Percentiles rank a stretch among this genome's conserved stretches.
These are phyloP conservation scores for Haliaeetus leucogaster DNA, from an alignment of 2,113 vertebrate genomes.

Conservation along the genomic window DNA sequence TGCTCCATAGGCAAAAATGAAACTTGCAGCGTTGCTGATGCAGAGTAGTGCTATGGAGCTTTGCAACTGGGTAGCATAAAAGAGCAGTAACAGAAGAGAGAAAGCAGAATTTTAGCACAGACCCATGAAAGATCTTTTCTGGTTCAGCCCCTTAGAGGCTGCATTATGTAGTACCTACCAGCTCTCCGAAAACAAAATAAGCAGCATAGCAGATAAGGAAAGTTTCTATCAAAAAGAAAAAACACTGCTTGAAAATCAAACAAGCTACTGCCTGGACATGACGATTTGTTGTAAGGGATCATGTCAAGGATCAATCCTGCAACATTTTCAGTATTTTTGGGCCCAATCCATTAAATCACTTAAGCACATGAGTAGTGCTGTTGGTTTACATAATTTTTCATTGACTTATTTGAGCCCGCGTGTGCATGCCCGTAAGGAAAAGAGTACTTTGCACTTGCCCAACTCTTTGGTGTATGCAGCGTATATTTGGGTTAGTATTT, in stretches of 20 bases:
- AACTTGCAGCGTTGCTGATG: accelerated
- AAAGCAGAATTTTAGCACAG: background rate
- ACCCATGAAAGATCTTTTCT: background rate
- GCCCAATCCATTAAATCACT: background rate
- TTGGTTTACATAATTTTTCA: background rate
- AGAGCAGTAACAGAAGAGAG: background rate
- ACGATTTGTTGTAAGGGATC: background rate
- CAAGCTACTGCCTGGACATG: background rate
- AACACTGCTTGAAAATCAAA: background rate
- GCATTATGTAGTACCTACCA: background rate
- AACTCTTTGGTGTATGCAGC: background rate
- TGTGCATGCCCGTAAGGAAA: background rate
- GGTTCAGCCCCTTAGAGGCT: background rate
- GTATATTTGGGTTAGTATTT: background rate
- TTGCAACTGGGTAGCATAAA: background rate
- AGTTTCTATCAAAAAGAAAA: background rate
- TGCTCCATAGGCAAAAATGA: background rate
- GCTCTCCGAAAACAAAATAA: background rate
- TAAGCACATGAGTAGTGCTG: background rate
- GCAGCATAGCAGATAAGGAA: background rate
- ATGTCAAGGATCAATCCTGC: background rate
- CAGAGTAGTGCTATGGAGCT: background rate
- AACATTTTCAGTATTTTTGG: background rate
- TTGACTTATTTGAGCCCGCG: background rate
- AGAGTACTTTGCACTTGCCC: background rate